Conservation (phyloP, 2,113 vertebrate genomes). For the Melanostigma gelatinosum region DNA sequence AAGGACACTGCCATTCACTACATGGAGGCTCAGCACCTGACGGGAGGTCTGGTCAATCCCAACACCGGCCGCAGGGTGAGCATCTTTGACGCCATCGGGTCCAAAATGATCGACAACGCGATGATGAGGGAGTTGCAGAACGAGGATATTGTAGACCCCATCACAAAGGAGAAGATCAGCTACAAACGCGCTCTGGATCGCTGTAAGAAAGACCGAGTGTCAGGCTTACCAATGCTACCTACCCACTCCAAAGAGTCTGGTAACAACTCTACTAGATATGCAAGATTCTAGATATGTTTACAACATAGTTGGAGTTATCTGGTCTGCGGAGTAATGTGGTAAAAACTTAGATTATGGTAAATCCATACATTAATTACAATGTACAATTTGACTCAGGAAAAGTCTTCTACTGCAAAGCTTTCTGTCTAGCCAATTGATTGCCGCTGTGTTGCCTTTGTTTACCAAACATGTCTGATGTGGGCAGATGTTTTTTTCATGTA, state of each 20-base stretch:
- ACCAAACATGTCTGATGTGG: conserved; percentile 65
- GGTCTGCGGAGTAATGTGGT: conserved; percentile 25
- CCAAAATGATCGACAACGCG: conserved; percentile 87
- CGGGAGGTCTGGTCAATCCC: conserved; percentile 92
- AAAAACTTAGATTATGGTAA: conserved; percentile 21
- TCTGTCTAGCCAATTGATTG: conserved; percentile 56
- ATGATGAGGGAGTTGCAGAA: conserved; percentile 86
- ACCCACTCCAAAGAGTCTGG: conserved; percentile 74
- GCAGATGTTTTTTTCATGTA: conserved; percentile 58
- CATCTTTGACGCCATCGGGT: conserved; percentile 84
- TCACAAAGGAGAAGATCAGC: conserved; percentile 91
- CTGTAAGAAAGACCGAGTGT: conserved; percentile 86
- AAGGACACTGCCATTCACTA: conserved; percentile 87
- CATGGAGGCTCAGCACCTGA: conserved; percentile 91
- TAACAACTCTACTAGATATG: conserved; percentile 57
- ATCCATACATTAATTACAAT: conserved; percentile 48
- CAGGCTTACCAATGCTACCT: conserved; percentile 88
- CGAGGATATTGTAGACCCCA: conserved; percentile 89
- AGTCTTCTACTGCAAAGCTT: conserved; percentile 54
- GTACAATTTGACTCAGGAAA: conserved; percentile 71
- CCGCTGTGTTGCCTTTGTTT: conserved; percentile 76
- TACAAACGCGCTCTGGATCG: conserved; percentile 93
- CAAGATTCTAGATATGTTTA: conserved; percentile 74
- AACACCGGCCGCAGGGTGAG: conserved; percentile 85
- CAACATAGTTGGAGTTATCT: conserved; percentile 40